Percentiles rank a stretch among this genome's conserved stretches.
Evolutionary conservation across 1,140 invertebrate genomes (phyloP).

Genomic region (Bombus haemorrhoidalis): DNA sequence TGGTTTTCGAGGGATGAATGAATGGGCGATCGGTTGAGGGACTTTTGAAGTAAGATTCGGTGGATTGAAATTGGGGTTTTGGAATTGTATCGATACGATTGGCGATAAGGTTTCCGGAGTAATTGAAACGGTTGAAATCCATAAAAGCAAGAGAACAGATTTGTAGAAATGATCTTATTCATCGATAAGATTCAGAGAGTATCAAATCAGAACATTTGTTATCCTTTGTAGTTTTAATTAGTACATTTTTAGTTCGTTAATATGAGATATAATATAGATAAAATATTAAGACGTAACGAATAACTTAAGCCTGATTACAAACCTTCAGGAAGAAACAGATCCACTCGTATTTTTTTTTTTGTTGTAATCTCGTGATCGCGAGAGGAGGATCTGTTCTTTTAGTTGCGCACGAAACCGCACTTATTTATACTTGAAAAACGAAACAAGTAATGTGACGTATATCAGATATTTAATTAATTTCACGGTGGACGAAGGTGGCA

Average conservation of each 20-base stretch:
- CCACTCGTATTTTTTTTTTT: no score
- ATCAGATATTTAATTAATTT: not conserved
- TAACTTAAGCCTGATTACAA: not conserved
- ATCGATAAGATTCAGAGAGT: no score
- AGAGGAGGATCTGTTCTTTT: not conserved
- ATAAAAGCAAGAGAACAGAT: not conserved
- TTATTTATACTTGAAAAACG: not conserved
- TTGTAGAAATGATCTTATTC: not conserved
- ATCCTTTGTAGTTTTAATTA: no score
- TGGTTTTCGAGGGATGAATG: not conserved
- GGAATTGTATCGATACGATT: not conserved
- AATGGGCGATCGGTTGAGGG: not conserved
- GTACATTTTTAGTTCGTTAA: no score
- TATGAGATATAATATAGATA: not conserved
- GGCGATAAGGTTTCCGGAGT: not conserved
- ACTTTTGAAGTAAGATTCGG: not conserved
- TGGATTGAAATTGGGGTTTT: not conserved
- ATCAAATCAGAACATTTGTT: no score
- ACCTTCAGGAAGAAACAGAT: not conserved
- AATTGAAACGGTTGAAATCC: not conserved
- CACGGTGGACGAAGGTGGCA: not conserved
- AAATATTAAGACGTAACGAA: not conserved
- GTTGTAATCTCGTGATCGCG: not conserved
- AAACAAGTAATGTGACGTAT: not conserved
- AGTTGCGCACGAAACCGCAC: not conserved